Base-by-base conservation (phyloP, 2,888 invertebrate species). In the Lithodes maja region DNA sequence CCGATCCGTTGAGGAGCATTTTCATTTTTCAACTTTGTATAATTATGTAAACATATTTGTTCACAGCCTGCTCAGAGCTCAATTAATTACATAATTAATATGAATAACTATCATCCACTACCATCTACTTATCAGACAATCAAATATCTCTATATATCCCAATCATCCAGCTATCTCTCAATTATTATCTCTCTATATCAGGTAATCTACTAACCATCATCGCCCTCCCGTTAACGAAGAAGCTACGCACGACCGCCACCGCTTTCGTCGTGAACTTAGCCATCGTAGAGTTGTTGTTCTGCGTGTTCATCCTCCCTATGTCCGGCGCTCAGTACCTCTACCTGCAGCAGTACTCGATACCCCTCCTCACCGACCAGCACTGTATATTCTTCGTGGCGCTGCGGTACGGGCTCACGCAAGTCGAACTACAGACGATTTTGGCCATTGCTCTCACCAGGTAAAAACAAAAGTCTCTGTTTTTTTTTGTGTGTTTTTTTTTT, bases 251-350 rank as follows among this genome's bases (percentile, higher is more conserved):
- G 9, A 90, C 91, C 17, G 91, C 91, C 75, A 91, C 91, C 9
- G 91, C 91, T 71, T 91, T 90, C 71, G 90, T 91, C 17, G 90
- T 91, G 3, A 91, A 91, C 82, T 85, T 91, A 61, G 91, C 91
- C 7, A 86, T 91, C 50, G 91, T 88, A 54, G 91, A 91, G 75
- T 84, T 91, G n/a, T 71, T 91, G 33, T 91, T 91, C 86, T 91
- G 91, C 82, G 88, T 90, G 33, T 86, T 80, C 54, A 90, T 91
- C 81, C 75, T 91, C 55, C 91, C 91, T 12, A 85, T 91, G 90
- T 90, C 91, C 7, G 90, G 91, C 0, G 86, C 86, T 0, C 91
- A 91, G 87, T 91, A 91, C 91, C 68, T 88, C 3, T 84, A 89
- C 85, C 90, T 91, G 52, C 88, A 87, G 87, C 61, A 74, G n/a